phyloP scores from a whole-genome alignment of 1,140 invertebrate species.

The Macrobrachium nipponense region DNA sequence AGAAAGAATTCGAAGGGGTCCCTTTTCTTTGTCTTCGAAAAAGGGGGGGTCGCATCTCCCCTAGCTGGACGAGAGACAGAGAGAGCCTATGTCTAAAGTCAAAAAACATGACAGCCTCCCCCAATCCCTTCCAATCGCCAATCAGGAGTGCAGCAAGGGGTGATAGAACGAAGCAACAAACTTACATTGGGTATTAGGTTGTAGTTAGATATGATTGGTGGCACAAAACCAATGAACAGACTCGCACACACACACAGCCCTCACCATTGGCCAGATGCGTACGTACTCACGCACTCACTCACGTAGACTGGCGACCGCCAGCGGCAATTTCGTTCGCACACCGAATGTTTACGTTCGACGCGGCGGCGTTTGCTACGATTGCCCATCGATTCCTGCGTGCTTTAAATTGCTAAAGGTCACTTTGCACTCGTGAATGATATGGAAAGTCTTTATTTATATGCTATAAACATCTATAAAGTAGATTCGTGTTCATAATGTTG shows the following conservation, averaged over 20 bases:
- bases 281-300: background rate
- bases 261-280: conserved; percentile 58
- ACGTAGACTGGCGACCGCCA: background rate
- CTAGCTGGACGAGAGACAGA: background rate
- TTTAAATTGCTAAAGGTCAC: too few relatives aligned
- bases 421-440: too few relatives aligned
- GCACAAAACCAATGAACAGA: conserved; percentile 67
- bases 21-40: conserved; percentile 58
- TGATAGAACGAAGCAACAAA: conserved; percentile 78
- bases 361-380: background rate
- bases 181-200: conserved; percentile 80
- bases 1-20: conserved; percentile 20
- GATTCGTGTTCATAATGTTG: too few relatives aligned
- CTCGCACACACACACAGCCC: conserved; percentile 51
- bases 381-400: too few relatives aligned
- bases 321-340: background rate
- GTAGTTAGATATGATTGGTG: conserved; percentile 67
- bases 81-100: background rate
- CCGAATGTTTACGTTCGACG: background rate
- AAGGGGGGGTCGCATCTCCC: background rate
- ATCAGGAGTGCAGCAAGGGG: conserved; percentile 65
- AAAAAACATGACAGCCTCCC: background rate
- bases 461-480: too few relatives aligned
- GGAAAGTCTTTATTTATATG: too few relatives aligned
- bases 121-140: conserved; percentile 42